Conservation (phyloP, 2,113 vertebrate genomes). For the Lycocorax pyrrhopterus region DNA sequence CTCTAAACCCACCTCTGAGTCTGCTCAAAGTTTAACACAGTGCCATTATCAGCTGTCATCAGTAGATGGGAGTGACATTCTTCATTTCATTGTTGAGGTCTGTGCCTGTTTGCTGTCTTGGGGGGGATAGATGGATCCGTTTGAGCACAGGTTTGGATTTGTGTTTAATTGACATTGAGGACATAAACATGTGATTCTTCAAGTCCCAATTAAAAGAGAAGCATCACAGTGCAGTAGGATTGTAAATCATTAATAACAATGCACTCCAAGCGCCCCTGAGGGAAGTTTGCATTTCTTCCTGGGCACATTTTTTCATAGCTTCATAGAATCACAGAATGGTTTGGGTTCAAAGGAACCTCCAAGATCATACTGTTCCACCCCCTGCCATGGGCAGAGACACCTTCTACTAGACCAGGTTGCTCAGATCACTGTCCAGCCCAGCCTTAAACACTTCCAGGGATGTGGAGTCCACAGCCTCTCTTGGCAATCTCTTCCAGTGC, state of each 20-base stretch:
- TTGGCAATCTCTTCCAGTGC: neutral
- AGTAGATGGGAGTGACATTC: neutral
- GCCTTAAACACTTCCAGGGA: neutral
- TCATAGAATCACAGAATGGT: neutral
- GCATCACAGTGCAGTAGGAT: neutral
- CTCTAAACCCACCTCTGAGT: neutral
- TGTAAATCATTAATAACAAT: neutral
- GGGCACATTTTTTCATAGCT: neutral
- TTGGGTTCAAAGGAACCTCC: neutral
- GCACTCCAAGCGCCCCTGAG: neutral
- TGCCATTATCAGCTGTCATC: neutral
- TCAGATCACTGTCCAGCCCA: neutral
- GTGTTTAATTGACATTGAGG: neutral
- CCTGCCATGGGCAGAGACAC: neutral
- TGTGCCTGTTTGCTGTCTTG: neutral
- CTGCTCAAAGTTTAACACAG: neutral
- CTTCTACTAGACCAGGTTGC: neutral
- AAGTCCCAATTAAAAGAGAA: neutral
- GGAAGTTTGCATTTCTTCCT: neutral
- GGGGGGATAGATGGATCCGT: neutral
- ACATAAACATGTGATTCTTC: neutral
- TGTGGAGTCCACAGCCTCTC: neutral
- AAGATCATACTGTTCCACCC: neutral
- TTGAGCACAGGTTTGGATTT: neutral
- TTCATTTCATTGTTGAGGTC: neutral